Conservation (phyloP, 2,113 vertebrate genomes). For the Mastomys coucha region DNA sequence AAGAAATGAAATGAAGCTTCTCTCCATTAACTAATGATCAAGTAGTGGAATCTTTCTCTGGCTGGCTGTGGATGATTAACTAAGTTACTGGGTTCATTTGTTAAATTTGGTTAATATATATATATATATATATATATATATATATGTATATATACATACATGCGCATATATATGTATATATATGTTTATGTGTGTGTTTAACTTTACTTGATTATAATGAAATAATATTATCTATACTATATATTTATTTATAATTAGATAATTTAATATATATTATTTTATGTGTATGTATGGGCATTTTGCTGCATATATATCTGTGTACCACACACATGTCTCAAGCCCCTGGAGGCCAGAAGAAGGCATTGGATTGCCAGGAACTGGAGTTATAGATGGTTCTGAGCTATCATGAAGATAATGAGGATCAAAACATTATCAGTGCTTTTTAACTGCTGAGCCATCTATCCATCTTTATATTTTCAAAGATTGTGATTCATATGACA, state of each 20-base stretch:
- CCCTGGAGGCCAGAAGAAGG: not conserved
- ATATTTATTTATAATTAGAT: not conserved
- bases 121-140: not conserved
- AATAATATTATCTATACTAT: not conserved
- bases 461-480: slow-evolving; percentile 23
- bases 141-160: too few relatives aligned
- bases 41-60: not conserved
- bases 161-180: not conserved
- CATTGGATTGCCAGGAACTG: not conserved
- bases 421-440: not conserved
- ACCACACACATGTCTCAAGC: not conserved
- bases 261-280: not conserved
- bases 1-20: not conserved
- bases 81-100: not conserved
- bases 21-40: not conserved
- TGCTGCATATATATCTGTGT: not conserved
- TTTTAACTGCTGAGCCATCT: not conserved
- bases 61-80: not conserved
- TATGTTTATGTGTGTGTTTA: not conserved
- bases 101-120: not conserved
- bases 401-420: not conserved
- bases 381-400: not conserved
- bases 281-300: not conserved
- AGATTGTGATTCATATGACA: not conserved
- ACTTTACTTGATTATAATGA: not conserved